Base-by-base conservation (phyloP, 2,797 vertebrate genomes). In the Chloroceryle amazona region DNA sequence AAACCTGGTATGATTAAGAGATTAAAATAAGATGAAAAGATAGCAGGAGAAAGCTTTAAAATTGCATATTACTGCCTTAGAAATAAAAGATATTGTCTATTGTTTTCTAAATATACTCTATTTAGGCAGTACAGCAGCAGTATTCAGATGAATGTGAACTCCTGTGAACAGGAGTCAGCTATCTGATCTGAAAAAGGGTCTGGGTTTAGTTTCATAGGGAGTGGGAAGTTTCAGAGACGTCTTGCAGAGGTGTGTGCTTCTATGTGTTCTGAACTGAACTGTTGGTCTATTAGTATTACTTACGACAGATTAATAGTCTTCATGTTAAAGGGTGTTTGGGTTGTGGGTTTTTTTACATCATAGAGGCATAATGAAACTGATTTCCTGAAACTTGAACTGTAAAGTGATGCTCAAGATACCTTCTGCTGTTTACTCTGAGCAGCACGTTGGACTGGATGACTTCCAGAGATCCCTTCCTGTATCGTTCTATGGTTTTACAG, bases 321-420 rank as follows among this genome's bases (percentile, higher is more conserved):
- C 3, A 46, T 93, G 93, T 94, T 72, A 84, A 89, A 66, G 6
- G 17, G 26, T 16, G 18, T 44, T 81, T 68, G 22, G 55, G 26
- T 46, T 41, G 39, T 81, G 28, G 11, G 73, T 10, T 31, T 19
- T 63, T 76, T 78, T 6, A 86, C 15, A 65, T 61, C 81, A 84
- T 83, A 51, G 39, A 62, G 31, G 25, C 54, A n/a, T 20, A 72
- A 42, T 68, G 71, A 81, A 86, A 37, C 23, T 22, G 10, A 37
- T 74, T 73, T 89, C 37, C 57, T 72, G 76, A 83, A 95, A 90
- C 22, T 90, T 65, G 84, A 44, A 51, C n/a, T 19, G 8, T 67
- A 46, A 54, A 35, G 29, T 73, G 62, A 94, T 92, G 81, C 26
- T 75, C 10, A 3, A 42, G 23, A 21, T 68, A 44, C 25, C 4